Conservation (phyloP, 64 coral and sea anemone species). For the Montipora sp. region DNA sequence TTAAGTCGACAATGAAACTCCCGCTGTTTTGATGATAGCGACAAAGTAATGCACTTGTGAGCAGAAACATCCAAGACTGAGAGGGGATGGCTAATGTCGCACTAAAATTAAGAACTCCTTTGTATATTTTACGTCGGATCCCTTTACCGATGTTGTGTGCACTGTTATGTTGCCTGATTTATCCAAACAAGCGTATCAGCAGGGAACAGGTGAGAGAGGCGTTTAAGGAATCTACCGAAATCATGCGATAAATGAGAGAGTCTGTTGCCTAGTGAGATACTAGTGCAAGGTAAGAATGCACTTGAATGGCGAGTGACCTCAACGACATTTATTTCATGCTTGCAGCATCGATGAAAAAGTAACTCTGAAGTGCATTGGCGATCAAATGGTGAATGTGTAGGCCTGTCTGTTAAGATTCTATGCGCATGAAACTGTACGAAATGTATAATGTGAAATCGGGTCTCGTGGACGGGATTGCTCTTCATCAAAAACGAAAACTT, state of each 20-base stretch:
- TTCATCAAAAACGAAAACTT: background rate
- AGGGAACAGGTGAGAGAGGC: background rate
- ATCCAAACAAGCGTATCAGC: background rate
- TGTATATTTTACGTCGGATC: background rate
- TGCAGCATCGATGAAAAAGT: background rate
- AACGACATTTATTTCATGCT: background rate
- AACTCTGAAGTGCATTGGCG: background rate
- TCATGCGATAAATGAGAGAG: background rate
- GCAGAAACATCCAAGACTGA: background rate
- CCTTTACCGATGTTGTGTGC: background rate
- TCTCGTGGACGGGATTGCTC: background rate
- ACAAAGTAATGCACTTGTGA: slow-evolving; percentile 17
- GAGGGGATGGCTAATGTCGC: background rate
- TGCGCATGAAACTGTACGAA: background rate
- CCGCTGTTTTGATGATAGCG: slow-evolving; percentile 1
- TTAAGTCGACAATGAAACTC: background rate
- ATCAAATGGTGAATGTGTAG: background rate
- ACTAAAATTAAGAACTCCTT: background rate
- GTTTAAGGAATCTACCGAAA: background rate
- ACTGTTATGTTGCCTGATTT: background rate
- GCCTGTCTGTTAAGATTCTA: no score
- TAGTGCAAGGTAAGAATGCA: no score
- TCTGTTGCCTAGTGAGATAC: background rate
- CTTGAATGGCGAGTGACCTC: background rate
- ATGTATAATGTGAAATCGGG: background rate